These are phyloP conservation scores for Furnarius figulus DNA, from an alignment of 2,113 vertebrate genomes.

Conservation along the genomic window DNA sequence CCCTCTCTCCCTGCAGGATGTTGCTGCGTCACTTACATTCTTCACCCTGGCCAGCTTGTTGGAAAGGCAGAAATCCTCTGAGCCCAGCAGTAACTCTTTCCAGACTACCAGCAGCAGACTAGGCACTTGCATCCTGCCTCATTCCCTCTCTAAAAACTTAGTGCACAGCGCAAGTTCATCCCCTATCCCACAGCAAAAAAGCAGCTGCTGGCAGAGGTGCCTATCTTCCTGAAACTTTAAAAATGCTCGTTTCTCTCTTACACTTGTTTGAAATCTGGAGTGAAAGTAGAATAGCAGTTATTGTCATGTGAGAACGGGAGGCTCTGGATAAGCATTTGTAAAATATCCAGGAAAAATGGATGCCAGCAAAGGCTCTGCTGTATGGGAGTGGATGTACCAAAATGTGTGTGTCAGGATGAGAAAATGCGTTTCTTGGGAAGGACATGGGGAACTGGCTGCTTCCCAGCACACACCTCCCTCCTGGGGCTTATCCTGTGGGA, in stretches of 20 bases:
- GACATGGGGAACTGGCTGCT: background rate
- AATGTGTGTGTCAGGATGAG: background rate
- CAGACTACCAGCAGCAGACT: background rate
- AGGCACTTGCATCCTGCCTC: background rate
- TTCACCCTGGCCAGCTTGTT: background rate
- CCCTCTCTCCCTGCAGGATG: conserved; percentile 12
- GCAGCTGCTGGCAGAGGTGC: background rate
- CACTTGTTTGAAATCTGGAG: background rate
- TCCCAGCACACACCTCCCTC: background rate
- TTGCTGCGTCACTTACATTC: conserved; percentile 60
- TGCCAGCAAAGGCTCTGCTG: background rate
- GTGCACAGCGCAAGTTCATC: background rate
- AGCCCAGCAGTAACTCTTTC: conserved; percentile 30
- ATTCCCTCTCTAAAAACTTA: background rate
- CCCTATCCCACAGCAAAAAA: background rate
- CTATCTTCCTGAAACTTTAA: background rate
- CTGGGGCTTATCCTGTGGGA: background rate
- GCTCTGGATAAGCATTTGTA: background rate
- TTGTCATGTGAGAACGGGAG: background rate
- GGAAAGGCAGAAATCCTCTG: background rate
- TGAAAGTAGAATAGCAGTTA: background rate
- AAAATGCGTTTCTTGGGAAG: background rate
- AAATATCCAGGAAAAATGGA: background rate
- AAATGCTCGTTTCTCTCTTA: background rate
- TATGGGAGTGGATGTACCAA: background rate